Evolutionary conservation across 2,797 vertebrate species (phyloP).

Genomic region (Gallirallus australis): DNA sequence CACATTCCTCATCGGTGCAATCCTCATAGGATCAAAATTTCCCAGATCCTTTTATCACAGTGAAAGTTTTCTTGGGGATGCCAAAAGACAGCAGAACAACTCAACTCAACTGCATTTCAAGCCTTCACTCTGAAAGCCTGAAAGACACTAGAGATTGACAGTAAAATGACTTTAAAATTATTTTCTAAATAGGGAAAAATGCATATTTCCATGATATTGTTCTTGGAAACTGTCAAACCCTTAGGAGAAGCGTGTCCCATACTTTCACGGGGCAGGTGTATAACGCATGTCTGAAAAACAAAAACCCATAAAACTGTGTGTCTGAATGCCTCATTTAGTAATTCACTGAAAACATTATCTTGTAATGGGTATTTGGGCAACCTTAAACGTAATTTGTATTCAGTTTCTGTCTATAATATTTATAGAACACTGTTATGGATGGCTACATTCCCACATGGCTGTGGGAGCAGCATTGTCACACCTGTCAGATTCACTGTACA

Average conservation of each 20-base stretch:
- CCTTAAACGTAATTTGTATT: not conserved
- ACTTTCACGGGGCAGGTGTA: not conserved
- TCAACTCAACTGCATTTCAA: not conserved
- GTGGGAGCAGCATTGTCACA: not conserved
- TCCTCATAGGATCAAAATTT: not conserved
- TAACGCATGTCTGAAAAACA: not conserved
- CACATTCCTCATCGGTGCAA: not conserved
- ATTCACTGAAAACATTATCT: not conserved
- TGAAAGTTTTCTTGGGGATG: not conserved
- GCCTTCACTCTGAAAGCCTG: not conserved
- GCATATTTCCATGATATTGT: not conserved
- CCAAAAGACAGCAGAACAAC: not conserved
- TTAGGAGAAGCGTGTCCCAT: not conserved
- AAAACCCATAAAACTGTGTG: not conserved
- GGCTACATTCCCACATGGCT: not conserved
- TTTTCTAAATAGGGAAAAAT: not conserved
- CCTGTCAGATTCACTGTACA: not conserved
- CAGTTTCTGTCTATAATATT: not conserved
- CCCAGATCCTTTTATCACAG: not conserved
- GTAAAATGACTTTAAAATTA: conserved; percentile 23
- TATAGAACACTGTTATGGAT: not conserved
- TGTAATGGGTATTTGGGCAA: not conserved
- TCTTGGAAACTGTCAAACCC: conserved; percentile 13
- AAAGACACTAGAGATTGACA: not conserved
- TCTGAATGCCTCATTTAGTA: not conserved